phyloP scores from a whole-genome alignment of 2,113 vertebrate species.

The Bos taurus region ARS-UCD2.0 NC_037334.1:87992001-87992500 shows the following conservation, averaged over 20 bases:
- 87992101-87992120: background rate
- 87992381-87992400: background rate
- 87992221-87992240: background rate
- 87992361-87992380: background rate
- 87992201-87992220: background rate
- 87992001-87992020: background rate
- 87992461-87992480: background rate
- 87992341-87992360: background rate
- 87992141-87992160: background rate
- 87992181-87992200: background rate
- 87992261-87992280: background rate
- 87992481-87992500: background rate
- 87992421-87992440: background rate
- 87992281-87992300: background rate
- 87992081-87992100: background rate
- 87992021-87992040: background rate
- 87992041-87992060: background rate
- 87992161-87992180: background rate
- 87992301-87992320: background rate
- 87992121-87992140: background rate
- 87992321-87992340: background rate
- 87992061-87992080: background rate
- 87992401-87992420: background rate
- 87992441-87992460: background rate
- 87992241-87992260: background rate